Base-by-base conservation (phyloP, 2,113 vertebrate genomes). In the Pica pica region DNA sequence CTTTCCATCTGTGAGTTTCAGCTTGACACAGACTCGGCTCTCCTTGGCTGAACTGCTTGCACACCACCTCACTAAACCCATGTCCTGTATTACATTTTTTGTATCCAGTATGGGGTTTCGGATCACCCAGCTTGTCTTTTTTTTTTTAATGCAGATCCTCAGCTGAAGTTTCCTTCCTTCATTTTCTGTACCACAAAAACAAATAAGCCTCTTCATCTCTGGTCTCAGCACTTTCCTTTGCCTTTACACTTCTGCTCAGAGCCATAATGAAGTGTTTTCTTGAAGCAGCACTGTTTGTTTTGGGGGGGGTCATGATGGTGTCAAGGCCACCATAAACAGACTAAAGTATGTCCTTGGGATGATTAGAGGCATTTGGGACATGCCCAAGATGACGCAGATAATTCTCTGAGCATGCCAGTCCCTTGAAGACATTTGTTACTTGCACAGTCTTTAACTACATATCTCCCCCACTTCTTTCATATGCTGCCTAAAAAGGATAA, bases 11-110 rank as follows among this genome's bases (percentile, higher is more conserved):
- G 7, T 33, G 55, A 80, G 15, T 69, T 88, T 60, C 47, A 74
- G 28, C 47, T 63, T 2, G 1, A 39, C 4, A 13, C 35, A 81
- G 59, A 55, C 5, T 55, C 23, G 27, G 5, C 63, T 74, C 52
- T 59, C 15, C 33, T 59, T 64, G 26, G 3, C 68, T 90, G 59
- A 77, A 13, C n/a, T 47, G 60, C 19, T 9, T 75, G 64, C 67
- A 67, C 1, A 0, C 10, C 39, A 17, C 24, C 24, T 80, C 5
- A 0, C 46, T 47, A 67, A 84, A 22, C 16, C 24, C 42, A 2
- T 55, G 35, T 18, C 10, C 11, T 55, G 0, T 26, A 37, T 31
- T 75, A 11, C 6, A 2, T 5, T 22, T 42, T 71, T 68, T 35
- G 27, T 19, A 9, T 50, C 61, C 0, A 0, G 17, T 84, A 64